A percentile compares a stretch with the other conserved stretches of the same genome.
These are phyloP conservation scores for Clarias platycephalus DNA, from an alignment of 2,797 vertebrate species.

Conservation along the genomic window DNA sequence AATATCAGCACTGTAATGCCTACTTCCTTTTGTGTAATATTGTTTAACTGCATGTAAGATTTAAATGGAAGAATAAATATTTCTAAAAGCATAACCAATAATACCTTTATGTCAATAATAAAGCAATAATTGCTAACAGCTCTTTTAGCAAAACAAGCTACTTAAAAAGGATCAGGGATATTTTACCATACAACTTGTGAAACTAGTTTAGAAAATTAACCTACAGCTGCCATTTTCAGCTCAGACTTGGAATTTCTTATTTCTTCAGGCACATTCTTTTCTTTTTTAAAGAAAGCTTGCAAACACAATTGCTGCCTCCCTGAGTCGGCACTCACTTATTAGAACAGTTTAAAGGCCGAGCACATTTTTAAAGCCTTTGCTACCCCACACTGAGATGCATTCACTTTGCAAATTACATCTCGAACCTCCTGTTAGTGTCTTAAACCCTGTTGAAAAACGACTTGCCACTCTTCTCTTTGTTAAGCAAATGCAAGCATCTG, in stretches of 20 bases:
- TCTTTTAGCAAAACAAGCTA: not conserved
- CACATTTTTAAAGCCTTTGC: slow-evolving; percentile 1
- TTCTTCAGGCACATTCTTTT: slow-evolving; percentile 1
- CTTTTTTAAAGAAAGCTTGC: not conserved
- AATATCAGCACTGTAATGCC: no score
- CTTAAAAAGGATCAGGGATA: not conserved
- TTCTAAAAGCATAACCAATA: not conserved
- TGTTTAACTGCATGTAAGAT: not conserved
- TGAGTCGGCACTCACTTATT: not conserved
- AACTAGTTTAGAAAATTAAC: not conserved
- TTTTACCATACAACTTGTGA: no score
- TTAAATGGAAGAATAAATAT: not conserved
- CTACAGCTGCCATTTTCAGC: not conserved
- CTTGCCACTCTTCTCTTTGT: not conserved
- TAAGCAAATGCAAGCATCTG: not conserved
- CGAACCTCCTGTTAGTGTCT: not conserved
- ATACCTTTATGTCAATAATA: not conserved
- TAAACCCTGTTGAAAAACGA: not conserved
- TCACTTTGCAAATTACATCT: not conserved
- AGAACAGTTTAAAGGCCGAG: slow-evolving; percentile 11
- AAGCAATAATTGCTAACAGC: not conserved
- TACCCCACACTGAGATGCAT: not conserved
- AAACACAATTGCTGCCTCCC: not conserved
- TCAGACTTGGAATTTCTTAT: not conserved
- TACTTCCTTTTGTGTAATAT: no score